Percentiles rank a stretch among this genome's conserved stretches.
Conservation (phyloP, 1,140 invertebrate species). For the Ridgeia piscesae region DNA sequence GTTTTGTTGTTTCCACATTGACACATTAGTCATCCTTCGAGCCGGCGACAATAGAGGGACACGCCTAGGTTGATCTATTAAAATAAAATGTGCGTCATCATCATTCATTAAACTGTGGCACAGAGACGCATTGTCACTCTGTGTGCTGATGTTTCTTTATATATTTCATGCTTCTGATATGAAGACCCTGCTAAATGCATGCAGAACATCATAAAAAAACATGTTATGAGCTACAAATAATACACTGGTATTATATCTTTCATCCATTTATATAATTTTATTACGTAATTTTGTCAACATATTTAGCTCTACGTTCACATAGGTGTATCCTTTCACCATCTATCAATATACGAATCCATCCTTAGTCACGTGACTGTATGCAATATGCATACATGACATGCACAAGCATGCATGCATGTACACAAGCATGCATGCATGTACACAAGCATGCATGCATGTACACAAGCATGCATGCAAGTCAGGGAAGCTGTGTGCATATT, state of each 20-base stretch:
- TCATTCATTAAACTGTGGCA: neutral
- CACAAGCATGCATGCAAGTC: neutral
- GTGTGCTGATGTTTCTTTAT: too few relatives aligned
- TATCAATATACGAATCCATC: too few relatives aligned
- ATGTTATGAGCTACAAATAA: neutral
- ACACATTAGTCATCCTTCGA: neutral
- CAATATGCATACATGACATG: too few relatives aligned
- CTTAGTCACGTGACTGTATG: too few relatives aligned
- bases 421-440: neutral
- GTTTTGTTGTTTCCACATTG: neutral
- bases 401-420: too few relatives aligned
- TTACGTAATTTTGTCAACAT: neutral
- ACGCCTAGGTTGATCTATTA: neutral
- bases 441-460: too few relatives aligned
- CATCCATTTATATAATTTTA: too few relatives aligned
- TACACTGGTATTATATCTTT: neutral
- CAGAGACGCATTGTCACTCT: neutral
- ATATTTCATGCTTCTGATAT: neutral
- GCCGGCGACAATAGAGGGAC: neutral
- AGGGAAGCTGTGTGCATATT: neutral
- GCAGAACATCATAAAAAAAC: neutral
- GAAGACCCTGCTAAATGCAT: neutral
- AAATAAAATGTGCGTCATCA: neutral
- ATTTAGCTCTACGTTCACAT: neutral
- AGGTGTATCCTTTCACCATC: neutral